phyloP scores from a whole-genome alignment of 2,888 invertebrate species.

The Panzeria rudis region DNA sequence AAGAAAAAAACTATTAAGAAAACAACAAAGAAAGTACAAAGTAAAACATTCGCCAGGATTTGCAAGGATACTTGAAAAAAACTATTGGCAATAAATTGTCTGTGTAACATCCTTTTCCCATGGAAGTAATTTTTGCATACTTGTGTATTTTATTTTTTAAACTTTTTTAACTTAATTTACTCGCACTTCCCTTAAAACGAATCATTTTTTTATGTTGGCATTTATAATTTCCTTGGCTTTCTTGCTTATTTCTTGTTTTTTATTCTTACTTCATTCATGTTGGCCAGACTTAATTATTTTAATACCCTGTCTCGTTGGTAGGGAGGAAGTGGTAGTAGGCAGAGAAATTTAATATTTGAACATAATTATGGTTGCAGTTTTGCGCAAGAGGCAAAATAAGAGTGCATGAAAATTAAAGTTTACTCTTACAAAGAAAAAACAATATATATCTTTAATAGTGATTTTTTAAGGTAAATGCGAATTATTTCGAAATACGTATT shows the following conservation, averaged over 20 bases:
- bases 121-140: not conserved
- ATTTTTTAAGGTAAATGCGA: too few species aligned
- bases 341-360: slow-evolving; percentile 20
- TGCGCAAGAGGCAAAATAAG: not conserved
- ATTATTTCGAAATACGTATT: too few species aligned
- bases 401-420: not conserved
- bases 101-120: slow-evolving; percentile 52
- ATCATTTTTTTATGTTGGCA: slow-evolving; percentile 10
- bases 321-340: not conserved
- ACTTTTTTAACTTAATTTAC: slow-evolving; percentile 35
- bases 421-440: not conserved
- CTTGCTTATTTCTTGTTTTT: not conserved
- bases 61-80: slow-evolving; percentile 19
- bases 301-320: not conserved
- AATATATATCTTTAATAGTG: slow-evolving; percentile 2
- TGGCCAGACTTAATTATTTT: slow-evolving; percentile 22
- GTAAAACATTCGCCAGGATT: slow-evolving; percentile 29
- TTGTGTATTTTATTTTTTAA: not conserved
- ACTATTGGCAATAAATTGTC: slow-evolving; percentile 52
- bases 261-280: slow-evolving; percentile 3
- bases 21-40: not conserved
- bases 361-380: slow-evolving; percentile 12
- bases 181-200: not conserved
- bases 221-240: slow-evolving; percentile 35
- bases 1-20: not conserved